Percentiles rank a stretch among this genome's conserved stretches.
Conservation (phyloP, 2,797 vertebrate species). For the Eidolon dupreanum region DNA sequence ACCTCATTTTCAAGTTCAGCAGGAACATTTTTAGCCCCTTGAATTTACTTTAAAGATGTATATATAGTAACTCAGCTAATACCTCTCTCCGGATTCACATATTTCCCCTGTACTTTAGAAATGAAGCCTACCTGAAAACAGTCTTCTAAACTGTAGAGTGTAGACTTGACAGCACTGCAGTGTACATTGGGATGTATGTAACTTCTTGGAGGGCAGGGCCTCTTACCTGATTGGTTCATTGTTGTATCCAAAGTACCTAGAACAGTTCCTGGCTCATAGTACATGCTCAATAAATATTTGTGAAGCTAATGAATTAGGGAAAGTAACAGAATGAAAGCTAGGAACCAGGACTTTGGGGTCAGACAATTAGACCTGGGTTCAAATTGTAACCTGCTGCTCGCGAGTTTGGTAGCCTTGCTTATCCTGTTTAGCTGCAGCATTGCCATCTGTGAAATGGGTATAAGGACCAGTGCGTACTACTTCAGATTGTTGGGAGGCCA, state of each 20-base stretch:
- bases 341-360: background rate
- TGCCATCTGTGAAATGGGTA: background rate
- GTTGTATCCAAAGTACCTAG: background rate
- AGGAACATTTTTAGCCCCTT: constrained; percentile 45
- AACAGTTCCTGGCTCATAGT: background rate
- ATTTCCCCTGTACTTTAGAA: background rate
- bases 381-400: background rate
- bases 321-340: background rate
- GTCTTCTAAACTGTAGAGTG: background rate
- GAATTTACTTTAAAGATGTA: constrained; percentile 45
- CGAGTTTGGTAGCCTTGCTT: background rate
- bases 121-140: background rate
- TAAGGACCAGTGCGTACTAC: background rate
- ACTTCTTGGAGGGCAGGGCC: background rate
- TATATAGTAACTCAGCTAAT: background rate
- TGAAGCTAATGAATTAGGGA: background rate
- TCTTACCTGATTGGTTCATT: background rate
- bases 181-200: rapidly evolving
- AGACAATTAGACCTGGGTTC: background rate
- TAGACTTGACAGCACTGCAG: rapidly evolving
- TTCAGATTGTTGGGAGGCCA: background rate
- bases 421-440: background rate
- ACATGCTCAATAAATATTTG: background rate
- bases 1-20: constrained; percentile 62
- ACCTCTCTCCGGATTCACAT: background rate